phyloP scores from a whole-genome alignment of 2,113 vertebrate species.

The Calidris pugnax region DNA sequence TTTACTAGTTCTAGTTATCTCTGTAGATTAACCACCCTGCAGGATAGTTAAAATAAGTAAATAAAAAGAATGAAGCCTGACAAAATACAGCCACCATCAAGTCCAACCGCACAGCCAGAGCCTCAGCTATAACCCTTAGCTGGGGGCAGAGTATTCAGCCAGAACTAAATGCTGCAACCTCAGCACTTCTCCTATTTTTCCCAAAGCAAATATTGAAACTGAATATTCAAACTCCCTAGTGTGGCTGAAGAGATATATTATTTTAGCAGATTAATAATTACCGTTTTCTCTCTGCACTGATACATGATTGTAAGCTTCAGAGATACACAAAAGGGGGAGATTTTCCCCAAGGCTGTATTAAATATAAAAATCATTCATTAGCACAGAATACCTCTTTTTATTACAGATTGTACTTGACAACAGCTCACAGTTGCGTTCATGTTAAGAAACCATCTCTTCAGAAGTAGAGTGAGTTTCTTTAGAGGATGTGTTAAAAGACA shows the following conservation, averaged over 20 bases:
- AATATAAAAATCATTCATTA: neutral
- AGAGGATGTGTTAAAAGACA: neutral
- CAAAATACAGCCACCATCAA: neutral
- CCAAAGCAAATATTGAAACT: neutral
- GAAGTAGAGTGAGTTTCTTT: neutral
- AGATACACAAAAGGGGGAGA: neutral
- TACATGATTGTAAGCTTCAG: neutral
- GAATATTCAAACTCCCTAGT: neutral
- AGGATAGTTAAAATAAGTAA: neutral
- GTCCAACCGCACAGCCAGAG: neutral
- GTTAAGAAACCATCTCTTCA: neutral
- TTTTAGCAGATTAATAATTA: slow-evolving; percentile 17
- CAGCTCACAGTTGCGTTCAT: neutral
- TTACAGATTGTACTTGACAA: neutral
- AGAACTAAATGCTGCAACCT: neutral
- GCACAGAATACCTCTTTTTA: neutral
- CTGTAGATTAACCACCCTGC: neutral
- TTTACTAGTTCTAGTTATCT: neutral
- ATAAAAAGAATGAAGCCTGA: neutral
- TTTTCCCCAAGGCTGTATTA: neutral
- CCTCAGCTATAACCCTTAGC: neutral
- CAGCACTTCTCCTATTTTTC: neutral
- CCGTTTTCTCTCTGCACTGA: neutral
- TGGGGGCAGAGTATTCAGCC: neutral
- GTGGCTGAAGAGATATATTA: neutral